Evolutionary conservation across 2,797 vertebrate species (phyloP).

Genomic region (Coilia nasus): DNA sequence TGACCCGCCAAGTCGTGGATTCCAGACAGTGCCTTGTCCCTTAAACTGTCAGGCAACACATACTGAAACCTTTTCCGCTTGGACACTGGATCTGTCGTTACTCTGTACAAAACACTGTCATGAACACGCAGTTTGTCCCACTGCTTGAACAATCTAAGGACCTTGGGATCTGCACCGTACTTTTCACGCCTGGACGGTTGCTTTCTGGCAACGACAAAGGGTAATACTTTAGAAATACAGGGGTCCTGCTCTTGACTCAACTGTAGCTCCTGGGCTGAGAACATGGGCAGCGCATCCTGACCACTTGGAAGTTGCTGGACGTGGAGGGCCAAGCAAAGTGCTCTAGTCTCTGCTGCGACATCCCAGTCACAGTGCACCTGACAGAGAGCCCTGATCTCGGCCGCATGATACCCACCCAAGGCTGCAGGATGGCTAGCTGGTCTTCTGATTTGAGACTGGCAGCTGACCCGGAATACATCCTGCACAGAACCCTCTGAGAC

Average conservation of each 20-base stretch:
- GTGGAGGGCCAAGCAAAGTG: not conserved
- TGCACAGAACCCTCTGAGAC: constrained; percentile 16
- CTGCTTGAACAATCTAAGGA: constrained; percentile 42
- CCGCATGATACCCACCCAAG: not conserved
- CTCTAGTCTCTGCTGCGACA: constrained; percentile 37
- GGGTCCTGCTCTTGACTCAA: constrained; percentile 36
- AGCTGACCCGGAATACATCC: constrained; percentile 39
- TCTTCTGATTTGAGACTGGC: constrained; percentile 29
- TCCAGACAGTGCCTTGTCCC: constrained; percentile 18
- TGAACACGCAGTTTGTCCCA: constrained; percentile 38
- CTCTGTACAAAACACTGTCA: constrained; percentile 38
- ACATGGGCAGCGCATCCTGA: constrained; percentile 11
- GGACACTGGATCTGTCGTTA: constrained; percentile 23
- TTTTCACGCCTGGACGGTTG: constrained; percentile 35
- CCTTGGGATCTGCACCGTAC: not conserved
- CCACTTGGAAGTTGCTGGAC: constrained; percentile 29
- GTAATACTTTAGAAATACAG: not conserved
- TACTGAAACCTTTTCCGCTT: constrained; percentile 27
- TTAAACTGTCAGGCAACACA: constrained; percentile 34
- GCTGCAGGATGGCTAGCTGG: not conserved
- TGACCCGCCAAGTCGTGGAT: constrained; percentile 46
- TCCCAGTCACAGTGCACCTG: constrained; percentile 37
- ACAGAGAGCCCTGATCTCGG: constrained; percentile 40
- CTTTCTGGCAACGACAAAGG: too few relatives aligned
- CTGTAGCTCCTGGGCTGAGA: constrained; percentile 14